These are phyloP conservation scores for Neodiprion lecontei DNA, from an alignment of 1,140 invertebrate genomes.

Conservation along the genomic window DNA sequence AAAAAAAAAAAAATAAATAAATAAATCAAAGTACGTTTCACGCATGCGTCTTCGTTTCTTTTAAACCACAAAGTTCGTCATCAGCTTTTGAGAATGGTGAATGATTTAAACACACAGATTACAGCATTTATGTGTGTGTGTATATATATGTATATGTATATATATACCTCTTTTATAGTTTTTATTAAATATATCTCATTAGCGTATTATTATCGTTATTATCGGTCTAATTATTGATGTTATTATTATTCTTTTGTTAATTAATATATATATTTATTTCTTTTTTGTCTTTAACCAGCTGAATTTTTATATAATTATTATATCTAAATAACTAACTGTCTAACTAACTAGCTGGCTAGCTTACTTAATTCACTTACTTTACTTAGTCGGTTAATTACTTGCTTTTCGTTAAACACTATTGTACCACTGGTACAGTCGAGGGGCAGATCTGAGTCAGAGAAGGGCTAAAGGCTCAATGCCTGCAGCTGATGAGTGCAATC, in stretches of 20 bases:
- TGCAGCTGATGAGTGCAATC: constrained; percentile 59
- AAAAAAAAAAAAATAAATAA: neutral
- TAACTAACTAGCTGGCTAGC: no score
- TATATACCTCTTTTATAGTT: no score
- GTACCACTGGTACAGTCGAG: neutral
- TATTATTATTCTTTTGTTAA: neutral
- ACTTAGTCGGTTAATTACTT: neutral
- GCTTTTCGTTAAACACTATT: neutral
- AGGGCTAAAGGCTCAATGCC: constrained; percentile 49
- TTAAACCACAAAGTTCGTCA: neutral
- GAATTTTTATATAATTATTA: neutral
- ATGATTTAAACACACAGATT: neutral
- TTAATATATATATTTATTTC: neutral
- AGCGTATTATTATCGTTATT: neutral
- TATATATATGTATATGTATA: neutral
- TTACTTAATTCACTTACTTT: neutral
- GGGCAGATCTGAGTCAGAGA: neutral
- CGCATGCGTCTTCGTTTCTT: neutral
- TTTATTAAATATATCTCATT: neutral
- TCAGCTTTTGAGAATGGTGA: neutral
- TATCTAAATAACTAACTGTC: no score
- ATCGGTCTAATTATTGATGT: neutral
- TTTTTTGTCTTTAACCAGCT: neutral
- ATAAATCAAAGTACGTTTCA: neutral
- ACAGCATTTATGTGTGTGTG: neutral